Conservation (phyloP, 2,797 vertebrate species). For the Acrossocheilus fasciatus region DNA sequence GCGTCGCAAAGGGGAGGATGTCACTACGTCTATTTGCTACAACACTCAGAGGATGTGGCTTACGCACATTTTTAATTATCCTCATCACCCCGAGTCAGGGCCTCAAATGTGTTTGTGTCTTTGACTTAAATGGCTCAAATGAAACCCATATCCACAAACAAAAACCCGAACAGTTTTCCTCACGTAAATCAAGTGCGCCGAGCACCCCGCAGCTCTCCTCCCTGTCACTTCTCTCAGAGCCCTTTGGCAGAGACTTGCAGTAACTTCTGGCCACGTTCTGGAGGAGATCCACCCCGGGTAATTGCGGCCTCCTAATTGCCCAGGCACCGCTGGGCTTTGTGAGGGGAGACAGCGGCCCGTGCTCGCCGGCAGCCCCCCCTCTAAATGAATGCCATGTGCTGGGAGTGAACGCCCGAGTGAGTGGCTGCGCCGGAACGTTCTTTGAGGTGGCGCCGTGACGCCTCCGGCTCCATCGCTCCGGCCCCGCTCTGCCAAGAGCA, state of each 20-base stretch:
- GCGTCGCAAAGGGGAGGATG: constrained; percentile 17
- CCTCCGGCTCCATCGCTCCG: constrained; percentile 81
- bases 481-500: constrained; percentile 82
- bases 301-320: constrained; percentile 81
- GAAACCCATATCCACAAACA: constrained; percentile 49
- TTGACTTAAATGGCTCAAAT: constrained; percentile 51
- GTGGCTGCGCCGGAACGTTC: constrained; percentile 74
- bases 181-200: constrained; percentile 61
- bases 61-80: constrained; percentile 58
- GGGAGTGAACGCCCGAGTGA: constrained; percentile 80
- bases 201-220: constrained; percentile 56
- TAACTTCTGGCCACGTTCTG: constrained; percentile 63
- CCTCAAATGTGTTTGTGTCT: constrained; percentile 58
- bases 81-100: constrained; percentile 32
- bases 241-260: constrained; percentile 60
- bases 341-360: constrained; percentile 56
- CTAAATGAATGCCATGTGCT: constrained; percentile 92
- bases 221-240: constrained; percentile 63
- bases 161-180: constrained; percentile 60
- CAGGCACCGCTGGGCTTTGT: constrained; percentile 71
- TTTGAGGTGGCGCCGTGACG: constrained; percentile 88
- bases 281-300: constrained; percentile 70
- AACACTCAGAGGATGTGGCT: constrained; percentile 51
- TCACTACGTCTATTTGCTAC: constrained; percentile 45
- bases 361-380: constrained; percentile 56